Evolutionary conservation across 2,888 invertebrate genomes (phyloP).

Genomic region (Hypena proboscidalis): DNA sequence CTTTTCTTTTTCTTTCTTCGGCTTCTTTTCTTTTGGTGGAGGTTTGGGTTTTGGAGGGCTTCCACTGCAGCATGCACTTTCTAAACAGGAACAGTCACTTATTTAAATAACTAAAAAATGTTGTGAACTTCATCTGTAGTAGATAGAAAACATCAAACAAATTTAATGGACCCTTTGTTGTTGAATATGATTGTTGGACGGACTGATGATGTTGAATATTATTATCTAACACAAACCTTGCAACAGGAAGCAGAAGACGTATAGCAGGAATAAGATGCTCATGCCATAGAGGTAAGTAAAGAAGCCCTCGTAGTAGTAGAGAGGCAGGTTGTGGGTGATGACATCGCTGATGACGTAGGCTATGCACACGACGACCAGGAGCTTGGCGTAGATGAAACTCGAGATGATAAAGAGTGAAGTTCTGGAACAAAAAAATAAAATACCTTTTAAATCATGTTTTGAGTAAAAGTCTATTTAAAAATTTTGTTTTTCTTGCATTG

Average conservation of each 20-base stretch:
- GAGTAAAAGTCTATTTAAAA: no score
- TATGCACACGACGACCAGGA: slow-evolving; percentile 96
- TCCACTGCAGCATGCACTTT: slow-evolving; percentile 93
- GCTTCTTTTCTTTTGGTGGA: slow-evolving; percentile 88
- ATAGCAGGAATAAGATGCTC: slow-evolving; percentile 96
- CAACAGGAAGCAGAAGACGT: slow-evolving; percentile 97
- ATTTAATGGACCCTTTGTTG: background rate
- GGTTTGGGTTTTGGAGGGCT: slow-evolving; percentile 88
- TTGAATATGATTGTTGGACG: no score
- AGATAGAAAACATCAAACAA: no score
- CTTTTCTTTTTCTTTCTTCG: slow-evolving; percentile 88
- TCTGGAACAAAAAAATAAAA: slow-evolving; percentile 85
- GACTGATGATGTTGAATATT: no score
- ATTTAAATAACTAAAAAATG: no score
- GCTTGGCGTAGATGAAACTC: slow-evolving; percentile 98
- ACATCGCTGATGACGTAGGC: slow-evolving; percentile 98
- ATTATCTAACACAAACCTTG: slow-evolving; percentile 88
- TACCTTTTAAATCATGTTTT: background rate
- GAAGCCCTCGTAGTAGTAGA: slow-evolving; percentile 97
- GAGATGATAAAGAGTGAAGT: slow-evolving; percentile 97
- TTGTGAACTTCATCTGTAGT: no score
- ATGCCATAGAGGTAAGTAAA: slow-evolving; percentile 97
- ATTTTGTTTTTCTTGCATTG: no score
- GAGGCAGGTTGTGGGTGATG: slow-evolving; percentile 95
- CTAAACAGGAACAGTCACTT: slow-evolving; percentile 61